Evolutionary conservation across 2,113 vertebrate species (phyloP).

Genomic region (Todiramphus saurophagus): DNA sequence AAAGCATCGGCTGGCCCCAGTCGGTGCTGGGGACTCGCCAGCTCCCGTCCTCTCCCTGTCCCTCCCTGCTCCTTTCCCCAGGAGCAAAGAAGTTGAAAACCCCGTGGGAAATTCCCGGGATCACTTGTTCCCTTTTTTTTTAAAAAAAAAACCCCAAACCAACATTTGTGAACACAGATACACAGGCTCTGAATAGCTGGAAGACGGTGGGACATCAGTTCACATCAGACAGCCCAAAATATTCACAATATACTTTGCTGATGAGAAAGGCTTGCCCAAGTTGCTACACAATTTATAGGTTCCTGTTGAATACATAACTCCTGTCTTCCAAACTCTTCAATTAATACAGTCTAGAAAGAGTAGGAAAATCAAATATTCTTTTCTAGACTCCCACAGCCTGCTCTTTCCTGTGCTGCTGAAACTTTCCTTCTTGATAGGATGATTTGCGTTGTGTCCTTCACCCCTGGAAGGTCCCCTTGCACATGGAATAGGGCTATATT

Average conservation of each 20-base stretch:
- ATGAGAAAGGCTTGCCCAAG: background rate
- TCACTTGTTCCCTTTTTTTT: background rate
- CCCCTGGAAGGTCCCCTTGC: background rate
- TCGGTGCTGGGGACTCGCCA: background rate
- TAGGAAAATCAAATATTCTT: background rate
- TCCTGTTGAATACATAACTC: background rate
- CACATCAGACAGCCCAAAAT: background rate
- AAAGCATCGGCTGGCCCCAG: background rate
- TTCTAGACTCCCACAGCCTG: background rate
- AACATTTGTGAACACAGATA: background rate
- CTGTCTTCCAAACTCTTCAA: background rate
- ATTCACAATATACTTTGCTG: background rate
- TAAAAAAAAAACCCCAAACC: too few species aligned
- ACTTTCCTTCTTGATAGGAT: background rate
- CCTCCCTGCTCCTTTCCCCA: background rate
- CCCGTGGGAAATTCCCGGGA: background rate
- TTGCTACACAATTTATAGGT: background rate
- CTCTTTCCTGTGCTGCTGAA: background rate
- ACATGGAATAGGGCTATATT: background rate
- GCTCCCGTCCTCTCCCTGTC: too few species aligned
- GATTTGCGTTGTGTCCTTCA: background rate
- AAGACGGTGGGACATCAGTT: background rate
- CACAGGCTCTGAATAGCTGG: background rate
- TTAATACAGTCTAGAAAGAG: background rate
- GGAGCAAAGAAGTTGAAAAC: background rate